Percentiles rank a stretch among this genome's conserved stretches.
Evolutionary conservation across 2,113 vertebrate species (phyloP).

Genomic region (Talpa occidentalis): DNA sequence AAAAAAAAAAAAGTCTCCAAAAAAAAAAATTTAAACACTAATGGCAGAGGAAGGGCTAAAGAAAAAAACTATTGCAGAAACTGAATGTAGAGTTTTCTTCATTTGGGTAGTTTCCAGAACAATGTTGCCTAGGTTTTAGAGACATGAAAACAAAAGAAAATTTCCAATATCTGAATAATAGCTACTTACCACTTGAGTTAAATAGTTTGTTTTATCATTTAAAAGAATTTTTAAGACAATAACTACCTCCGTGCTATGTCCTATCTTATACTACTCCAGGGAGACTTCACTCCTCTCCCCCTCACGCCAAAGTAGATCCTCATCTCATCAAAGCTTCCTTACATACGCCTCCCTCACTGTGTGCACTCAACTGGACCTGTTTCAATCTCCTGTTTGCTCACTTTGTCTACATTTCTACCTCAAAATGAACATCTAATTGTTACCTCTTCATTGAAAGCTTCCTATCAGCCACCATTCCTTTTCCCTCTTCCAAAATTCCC

Average conservation of each 20-base stretch:
- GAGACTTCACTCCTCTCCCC: not conserved
- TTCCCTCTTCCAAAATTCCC: not conserved
- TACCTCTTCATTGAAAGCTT: not conserved
- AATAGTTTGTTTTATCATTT: not conserved
- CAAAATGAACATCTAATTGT: not conserved
- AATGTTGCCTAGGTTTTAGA: constrained; percentile 5
- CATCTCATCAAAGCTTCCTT: constrained; percentile 10
- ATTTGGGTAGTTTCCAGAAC: not conserved
- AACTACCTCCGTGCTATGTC: not conserved
- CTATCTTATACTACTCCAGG: not conserved
- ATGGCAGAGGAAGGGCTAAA: not conserved
- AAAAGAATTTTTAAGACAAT: not conserved
- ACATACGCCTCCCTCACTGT: not conserved
- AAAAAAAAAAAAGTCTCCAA: no score
- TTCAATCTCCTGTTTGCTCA: not conserved
- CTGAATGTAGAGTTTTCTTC: not conserved
- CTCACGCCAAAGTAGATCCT: not conserved
- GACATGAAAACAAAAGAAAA: not conserved
- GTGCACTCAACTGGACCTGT: not conserved
- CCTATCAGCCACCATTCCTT: not conserved
- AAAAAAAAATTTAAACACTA: constrained; percentile 52
- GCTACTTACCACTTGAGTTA: not conserved
- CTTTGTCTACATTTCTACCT: not conserved
- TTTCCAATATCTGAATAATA: not conserved
- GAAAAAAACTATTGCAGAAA: not conserved